Evolutionary conservation across 2,797 vertebrate species (phyloP), one percentile per base, ranked within the genome.

Genomic region (Ptychadena robeensis): DNA sequence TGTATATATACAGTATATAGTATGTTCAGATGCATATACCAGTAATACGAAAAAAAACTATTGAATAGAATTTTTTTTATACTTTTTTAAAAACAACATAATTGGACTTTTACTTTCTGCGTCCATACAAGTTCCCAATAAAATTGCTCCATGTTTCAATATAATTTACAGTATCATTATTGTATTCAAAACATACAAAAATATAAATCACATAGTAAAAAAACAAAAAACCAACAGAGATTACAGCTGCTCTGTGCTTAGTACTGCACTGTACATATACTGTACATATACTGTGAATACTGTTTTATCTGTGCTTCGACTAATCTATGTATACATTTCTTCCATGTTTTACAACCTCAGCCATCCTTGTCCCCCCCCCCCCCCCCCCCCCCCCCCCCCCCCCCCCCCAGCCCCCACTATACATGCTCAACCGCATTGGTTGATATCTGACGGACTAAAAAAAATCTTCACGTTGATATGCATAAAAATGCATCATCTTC

Each of bases 401-500:
- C 4, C 70, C 14, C n/a, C n/a, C n/a, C 37, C 67, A 35, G 28
- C 38, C 5, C 38, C 25, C 59, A 61, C n/a, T 12, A 28, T 14
- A 73, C 71, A 66, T 22, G 48, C 5, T 57, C 2, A 73, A 40
- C 4, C 35, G 64, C 18, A 71, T 8, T 63, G 11, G 25, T 79
- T 59, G 18, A 34, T 37, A 69, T 67, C 25, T 59, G 77, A 34
- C 14, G 59, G 38, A 12, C 65, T 78, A 38, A 63, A 32, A 69
- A 37, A 31, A 32, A 38, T 22, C 40, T 79, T 69, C 44, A 61
- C 35, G 77, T 63, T 25, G 53, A 71, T 10, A 53, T 72, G 32
- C 69, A 81, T 67, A 28, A 82, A 77, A 78, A 83, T 78, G 59
- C 74, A 72, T 72, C 38, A 71, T 77, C 74, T 66, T 30, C 11